Conservation (phyloP, 2,113 vertebrate species). For the Morphnarchus princeps region DNA sequence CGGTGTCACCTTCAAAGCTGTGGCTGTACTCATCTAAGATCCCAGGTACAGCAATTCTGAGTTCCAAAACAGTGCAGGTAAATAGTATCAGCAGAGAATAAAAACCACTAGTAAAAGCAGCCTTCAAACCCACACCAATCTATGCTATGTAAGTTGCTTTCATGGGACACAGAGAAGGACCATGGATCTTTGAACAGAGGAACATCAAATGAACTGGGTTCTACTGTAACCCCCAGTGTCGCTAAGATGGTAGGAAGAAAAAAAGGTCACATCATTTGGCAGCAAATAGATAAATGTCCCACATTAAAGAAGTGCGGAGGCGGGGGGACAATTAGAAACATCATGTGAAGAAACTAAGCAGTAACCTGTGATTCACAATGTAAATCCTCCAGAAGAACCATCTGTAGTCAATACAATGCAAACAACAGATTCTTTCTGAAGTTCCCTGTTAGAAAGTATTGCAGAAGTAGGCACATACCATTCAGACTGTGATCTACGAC, state of each 20-base stretch:
- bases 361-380: background rate
- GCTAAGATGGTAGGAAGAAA: background rate
- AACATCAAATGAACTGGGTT: background rate
- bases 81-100: background rate
- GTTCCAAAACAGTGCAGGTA: background rate
- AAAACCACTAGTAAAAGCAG: background rate
- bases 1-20: background rate
- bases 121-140: background rate
- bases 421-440: background rate
- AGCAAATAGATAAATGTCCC: background rate
- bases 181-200: background rate
- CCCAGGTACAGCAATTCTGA: background rate
- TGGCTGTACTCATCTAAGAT: background rate
- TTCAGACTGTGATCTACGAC: constrained; percentile 74
- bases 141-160: background rate
- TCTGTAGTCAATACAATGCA: background rate
- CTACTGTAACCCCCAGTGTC: background rate
- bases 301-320: background rate
- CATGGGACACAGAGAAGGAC: background rate
- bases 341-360: background rate
- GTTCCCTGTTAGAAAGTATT: background rate
- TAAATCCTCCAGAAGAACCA: background rate
- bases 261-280: background rate
- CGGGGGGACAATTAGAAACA: background rate
- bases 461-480: constrained; percentile 68